A percentile compares a stretch with the other conserved stretches of the same genome.
Conservation (phyloP, 2,113 vertebrate species). For the Oxyura jamaicensis region DNA sequence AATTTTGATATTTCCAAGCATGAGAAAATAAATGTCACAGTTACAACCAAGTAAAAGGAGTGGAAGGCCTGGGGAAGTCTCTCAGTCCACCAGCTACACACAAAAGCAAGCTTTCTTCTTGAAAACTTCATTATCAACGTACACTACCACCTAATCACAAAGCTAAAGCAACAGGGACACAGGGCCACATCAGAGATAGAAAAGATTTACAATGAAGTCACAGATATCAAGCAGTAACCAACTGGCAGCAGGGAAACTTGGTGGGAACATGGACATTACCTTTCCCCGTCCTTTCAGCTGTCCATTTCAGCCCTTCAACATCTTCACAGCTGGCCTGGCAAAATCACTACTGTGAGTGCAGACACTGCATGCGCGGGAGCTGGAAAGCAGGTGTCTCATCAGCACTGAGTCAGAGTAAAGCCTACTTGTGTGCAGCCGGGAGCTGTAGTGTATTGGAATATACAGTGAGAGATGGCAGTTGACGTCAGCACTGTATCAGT, state of each 20-base stretch:
- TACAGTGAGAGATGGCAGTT: background rate
- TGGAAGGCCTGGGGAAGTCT: background rate
- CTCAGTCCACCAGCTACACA: background rate
- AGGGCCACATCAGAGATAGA: background rate
- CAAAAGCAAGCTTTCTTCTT: background rate
- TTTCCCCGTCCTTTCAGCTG: background rate
- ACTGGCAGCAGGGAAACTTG: background rate
- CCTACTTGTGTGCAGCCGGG: background rate
- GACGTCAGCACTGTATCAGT: conserved; percentile 58
- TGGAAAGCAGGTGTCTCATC: background rate
- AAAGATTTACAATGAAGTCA: background rate
- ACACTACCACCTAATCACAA: background rate
- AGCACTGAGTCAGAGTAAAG: background rate
- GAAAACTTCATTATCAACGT: background rate
- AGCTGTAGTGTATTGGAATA: conserved; percentile 17
- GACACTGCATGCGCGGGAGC: fast-evolving
- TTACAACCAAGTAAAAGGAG: background rate
- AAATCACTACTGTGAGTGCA: background rate
- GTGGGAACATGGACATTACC: conserved; percentile 36
- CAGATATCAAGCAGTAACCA: background rate
- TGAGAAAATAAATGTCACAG: background rate
- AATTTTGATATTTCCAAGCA: background rate
- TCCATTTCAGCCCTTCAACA: conserved; percentile 5
- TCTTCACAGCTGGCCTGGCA: background rate
- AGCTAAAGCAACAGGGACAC: background rate